Base-by-base conservation (phyloP, 1,140 invertebrate species). In the Drosophila yakuba region DNA sequence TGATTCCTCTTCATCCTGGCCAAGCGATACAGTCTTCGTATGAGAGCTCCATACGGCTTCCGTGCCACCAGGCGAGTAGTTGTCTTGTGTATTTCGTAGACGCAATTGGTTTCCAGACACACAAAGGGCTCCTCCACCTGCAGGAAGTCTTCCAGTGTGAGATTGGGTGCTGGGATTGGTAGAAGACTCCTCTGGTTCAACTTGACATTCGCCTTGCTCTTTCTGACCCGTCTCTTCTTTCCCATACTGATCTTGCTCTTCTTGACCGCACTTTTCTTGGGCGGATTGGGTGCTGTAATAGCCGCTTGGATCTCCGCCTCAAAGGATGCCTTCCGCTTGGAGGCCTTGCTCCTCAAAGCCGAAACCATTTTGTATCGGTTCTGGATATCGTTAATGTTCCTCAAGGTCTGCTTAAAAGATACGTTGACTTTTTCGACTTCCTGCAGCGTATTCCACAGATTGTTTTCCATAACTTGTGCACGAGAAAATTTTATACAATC, bases 251-350 rank as follows among this genome's bases (percentile, higher is more conserved):
- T 23, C 28, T 44, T 64, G 12, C 25, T 50, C 32, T 47, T 69
- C 23, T 52, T 67, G 14, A 17, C 10, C 10, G 17, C 35, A 7
- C 25, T 28, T 15, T 48, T 79, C 14, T 48, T 48, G 5, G 43
- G 3, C 6, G 1, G 8, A 10, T 12, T 43, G 8, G n/a, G 3
- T 17, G 38, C 41, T 3, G 60, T 80, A 8, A 84, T 85, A 32
- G 81, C 81, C 0, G 67, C 77, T 35, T 80, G 67, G 28, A 84
- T 84, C 28, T 84, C 81, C 1, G 59, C 44, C 17, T 84, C 81
- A 1, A 64, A 85, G 1, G 41, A 35, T 1, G 58, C 38, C n/a
- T 63, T 47, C 0, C 41, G 55, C 11, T 20, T 41, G 4, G 28
- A 14, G 7, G 52, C 47, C 10, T 25, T 38, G 4, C 15, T 66